Percentiles rank a stretch among this genome's conserved stretches.
phyloP scores from a whole-genome alignment of 2,113 vertebrate species.

The Paratilapia polleni region DNA sequence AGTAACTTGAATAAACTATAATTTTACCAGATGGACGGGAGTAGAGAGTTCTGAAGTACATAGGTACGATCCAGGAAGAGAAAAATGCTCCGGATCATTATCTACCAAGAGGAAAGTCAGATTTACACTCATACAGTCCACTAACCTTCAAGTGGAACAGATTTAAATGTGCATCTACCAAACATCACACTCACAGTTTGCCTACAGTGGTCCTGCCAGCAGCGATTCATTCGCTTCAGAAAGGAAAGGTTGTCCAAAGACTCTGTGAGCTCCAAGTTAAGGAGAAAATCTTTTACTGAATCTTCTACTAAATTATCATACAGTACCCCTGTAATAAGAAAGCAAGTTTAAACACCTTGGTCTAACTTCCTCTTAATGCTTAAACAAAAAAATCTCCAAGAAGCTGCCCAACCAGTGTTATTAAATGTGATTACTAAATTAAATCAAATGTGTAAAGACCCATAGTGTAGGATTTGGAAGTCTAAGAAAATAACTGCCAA shows the following conservation, averaged over 20 bases:
- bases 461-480: neutral
- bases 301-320: neutral
- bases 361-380: neutral
- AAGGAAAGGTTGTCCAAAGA: conserved; percentile 98
- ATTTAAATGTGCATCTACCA: neutral
- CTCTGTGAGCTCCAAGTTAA: conserved; percentile 88
- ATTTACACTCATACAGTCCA: neutral
- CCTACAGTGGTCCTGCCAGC: conserved; percentile 99
- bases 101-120: conserved; percentile 76
- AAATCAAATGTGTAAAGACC: neutral
- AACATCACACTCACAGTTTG: conserved; percentile 87
- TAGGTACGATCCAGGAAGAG: conserved; percentile 99
- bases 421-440: neutral
- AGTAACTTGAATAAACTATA: neutral
- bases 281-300: conserved; percentile 71
- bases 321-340: neutral
- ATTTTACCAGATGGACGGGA: conserved; percentile 98
- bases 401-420: neutral
- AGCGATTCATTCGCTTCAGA: conserved; percentile 98
- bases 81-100: conserved; percentile 99
- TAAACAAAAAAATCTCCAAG: neutral
- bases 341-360: neutral
- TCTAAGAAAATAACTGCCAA: neutral
- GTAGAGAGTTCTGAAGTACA: conserved; percentile 97
- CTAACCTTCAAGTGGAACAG: neutral